Evolutionary conservation across 2,888 invertebrate genomes (phyloP).

Genomic region (Blastobasis adustella): DNA sequence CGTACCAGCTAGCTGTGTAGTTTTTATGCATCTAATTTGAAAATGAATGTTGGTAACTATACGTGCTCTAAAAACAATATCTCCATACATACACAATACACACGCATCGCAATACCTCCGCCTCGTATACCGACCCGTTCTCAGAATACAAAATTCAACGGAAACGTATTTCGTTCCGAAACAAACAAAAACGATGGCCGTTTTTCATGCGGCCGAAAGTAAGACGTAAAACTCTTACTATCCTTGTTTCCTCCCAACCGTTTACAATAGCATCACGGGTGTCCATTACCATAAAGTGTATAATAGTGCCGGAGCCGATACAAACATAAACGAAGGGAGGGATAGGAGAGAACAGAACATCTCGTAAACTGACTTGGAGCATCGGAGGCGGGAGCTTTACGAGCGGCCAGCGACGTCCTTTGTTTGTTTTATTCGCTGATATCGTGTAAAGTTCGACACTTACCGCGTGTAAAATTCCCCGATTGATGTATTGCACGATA

Average conservation of each 20-base stretch:
- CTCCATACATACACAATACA: too few species aligned
- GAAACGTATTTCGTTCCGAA: too few species aligned
- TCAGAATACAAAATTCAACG: too few species aligned
- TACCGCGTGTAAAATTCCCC: background rate
- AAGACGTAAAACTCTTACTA: background rate
- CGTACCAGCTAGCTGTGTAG: too few species aligned
- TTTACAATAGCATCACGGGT: constrained; percentile 11
- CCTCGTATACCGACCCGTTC: too few species aligned
- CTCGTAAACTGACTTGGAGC: constrained; percentile 23
- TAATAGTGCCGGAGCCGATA: constrained; percentile 23
- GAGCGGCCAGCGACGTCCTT: constrained; percentile 18
- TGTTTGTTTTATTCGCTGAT: constrained; percentile 28
- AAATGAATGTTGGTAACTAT: too few species aligned
- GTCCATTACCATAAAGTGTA: constrained; percentile 27
- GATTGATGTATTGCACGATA: background rate
- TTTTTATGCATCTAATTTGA: too few species aligned
- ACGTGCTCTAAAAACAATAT: too few species aligned
- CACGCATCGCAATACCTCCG: too few species aligned
- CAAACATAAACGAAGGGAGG: constrained; percentile 17
- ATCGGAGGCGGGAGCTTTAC: constrained; percentile 29
- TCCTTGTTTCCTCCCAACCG: background rate
- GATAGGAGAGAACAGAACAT: constrained; percentile 1
- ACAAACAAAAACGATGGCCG: too few species aligned
- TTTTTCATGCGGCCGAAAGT: too few species aligned
- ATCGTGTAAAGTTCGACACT: background rate